Percentiles rank a stretch among this genome's conserved stretches.
Conservation (phyloP, 2,113 vertebrate species). For the Callipepla squamata region DNA sequence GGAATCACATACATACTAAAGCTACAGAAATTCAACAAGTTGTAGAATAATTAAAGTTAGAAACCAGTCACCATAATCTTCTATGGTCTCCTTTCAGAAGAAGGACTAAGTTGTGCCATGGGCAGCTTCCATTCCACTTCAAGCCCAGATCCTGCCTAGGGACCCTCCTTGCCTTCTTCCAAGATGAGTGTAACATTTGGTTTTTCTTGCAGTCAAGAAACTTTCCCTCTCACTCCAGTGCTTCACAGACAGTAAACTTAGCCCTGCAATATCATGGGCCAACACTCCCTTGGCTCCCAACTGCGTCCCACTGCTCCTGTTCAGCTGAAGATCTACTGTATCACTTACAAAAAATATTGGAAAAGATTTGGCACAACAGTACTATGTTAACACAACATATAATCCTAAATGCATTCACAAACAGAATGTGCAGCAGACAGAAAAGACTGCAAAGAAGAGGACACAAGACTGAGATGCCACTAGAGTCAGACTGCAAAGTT, state of each 20-base stretch:
- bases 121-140: background rate
- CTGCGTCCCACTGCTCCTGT: background rate
- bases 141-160: background rate
- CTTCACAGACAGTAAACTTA: background rate
- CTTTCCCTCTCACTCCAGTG: no score
- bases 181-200: accelerated
- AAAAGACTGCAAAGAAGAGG: constrained; percentile 15
- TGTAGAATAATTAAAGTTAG: background rate
- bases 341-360: background rate
- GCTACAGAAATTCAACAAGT: background rate
- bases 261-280: background rate
- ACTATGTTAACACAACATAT: background rate
- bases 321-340: background rate
- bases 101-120: background rate
- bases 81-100: background rate
- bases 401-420: background rate
- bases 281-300: background rate
- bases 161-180: background rate
- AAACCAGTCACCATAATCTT: background rate
- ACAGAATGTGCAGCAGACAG: background rate
- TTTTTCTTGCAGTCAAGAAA: background rate
- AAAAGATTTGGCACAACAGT: background rate
- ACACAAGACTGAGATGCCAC: background rate
- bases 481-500: background rate
- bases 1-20: background rate